These are phyloP conservation scores for Pheosia gnoma DNA, from an alignment of 2,888 invertebrate species.

Conservation along the genomic window DNA sequence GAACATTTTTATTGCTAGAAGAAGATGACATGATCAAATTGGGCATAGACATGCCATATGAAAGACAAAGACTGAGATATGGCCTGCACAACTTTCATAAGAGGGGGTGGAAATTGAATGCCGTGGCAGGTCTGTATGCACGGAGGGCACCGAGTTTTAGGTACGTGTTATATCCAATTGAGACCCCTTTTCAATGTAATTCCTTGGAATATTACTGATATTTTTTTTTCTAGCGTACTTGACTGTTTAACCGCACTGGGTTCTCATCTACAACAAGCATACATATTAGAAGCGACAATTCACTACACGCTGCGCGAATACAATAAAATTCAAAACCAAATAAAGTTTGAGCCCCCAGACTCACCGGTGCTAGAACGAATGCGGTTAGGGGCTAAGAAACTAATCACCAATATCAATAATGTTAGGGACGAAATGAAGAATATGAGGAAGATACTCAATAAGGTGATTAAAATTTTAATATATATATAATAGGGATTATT, in stretches of 20 bases:
- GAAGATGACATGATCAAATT: slow-evolving; percentile 82
- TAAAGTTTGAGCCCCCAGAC: slow-evolving; percentile 68
- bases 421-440: slow-evolving; percentile 58
- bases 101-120: slow-evolving; percentile 79
- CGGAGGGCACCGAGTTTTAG: slow-evolving; percentile 69
- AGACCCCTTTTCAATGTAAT: no score
- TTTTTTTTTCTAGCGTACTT: slow-evolving; percentile 75
- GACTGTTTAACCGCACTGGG: slow-evolving; percentile 81
- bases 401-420: slow-evolving; percentile 55
- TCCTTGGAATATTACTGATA: background rate
- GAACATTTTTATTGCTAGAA: slow-evolving; percentile 82
- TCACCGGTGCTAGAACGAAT: slow-evolving; percentile 53
- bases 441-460: slow-evolving; percentile 57
- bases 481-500: no score
- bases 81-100: slow-evolving; percentile 85
- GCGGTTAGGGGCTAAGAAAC: slow-evolving; percentile 50
- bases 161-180: slow-evolving; percentile 38
- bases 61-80: slow-evolving; percentile 80
- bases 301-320: slow-evolving; percentile 79
- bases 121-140: slow-evolving; percentile 73
- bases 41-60: slow-evolving; percentile 85
- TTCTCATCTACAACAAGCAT: slow-evolving; percentile 83
- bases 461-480: slow-evolving; percentile 49
- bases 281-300: slow-evolving; percentile 83
- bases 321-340: slow-evolving; percentile 54